These are phyloP conservation scores for Calvadosia cruxmelitensis DNA, from an alignment of 30 jellyfish, hydroid and myxozoan genomes.

Conservation along the genomic window DNA sequence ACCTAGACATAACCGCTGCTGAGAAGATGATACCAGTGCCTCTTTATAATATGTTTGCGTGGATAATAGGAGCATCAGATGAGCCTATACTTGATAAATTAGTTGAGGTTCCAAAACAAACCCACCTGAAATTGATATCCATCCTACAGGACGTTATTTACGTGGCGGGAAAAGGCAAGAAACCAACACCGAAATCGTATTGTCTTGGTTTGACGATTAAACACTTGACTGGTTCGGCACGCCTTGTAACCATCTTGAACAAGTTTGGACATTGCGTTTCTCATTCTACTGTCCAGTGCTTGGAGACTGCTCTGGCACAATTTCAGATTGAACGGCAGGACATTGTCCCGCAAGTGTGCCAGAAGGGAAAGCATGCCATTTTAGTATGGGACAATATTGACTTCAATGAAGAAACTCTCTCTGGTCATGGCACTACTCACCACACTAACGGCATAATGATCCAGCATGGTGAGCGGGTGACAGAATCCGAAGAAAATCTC, in stretches of 20 bases:
- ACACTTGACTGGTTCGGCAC: too few species aligned
- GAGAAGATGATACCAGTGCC: slow-evolving; percentile 19
- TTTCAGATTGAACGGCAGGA: too few species aligned
- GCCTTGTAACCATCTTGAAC: too few species aligned
- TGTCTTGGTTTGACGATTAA: too few species aligned
- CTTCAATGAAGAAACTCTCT: slow-evolving; percentile 31
- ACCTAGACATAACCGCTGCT: slow-evolving; percentile 11
- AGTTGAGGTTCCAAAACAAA: neutral
- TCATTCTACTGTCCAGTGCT: too few species aligned
- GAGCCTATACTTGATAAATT: slow-evolving; percentile 7
- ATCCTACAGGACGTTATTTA: slow-evolving; percentile 29
- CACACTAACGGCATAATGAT: slow-evolving; percentile 34
- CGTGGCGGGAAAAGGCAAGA: slow-evolving; percentile 24
- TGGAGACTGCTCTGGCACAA: slow-evolving; percentile 11
- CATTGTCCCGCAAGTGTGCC: too few species aligned
- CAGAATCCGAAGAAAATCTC: too few species aligned
- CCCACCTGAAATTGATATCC: slow-evolving; percentile 7
- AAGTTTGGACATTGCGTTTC: too few species aligned
- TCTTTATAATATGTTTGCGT: slow-evolving; percentile 24
- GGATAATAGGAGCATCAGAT: slow-evolving; percentile 25
- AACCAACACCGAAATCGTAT: slow-evolving; percentile 18
- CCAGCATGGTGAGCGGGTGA: too few species aligned
- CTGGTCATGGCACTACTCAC: slow-evolving; percentile 38
- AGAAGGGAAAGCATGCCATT: too few species aligned
- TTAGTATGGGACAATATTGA: slow-evolving; percentile 34